Conservation (phyloP, 2,888 invertebrate species). For the Agapetus fuscipes region DNA sequence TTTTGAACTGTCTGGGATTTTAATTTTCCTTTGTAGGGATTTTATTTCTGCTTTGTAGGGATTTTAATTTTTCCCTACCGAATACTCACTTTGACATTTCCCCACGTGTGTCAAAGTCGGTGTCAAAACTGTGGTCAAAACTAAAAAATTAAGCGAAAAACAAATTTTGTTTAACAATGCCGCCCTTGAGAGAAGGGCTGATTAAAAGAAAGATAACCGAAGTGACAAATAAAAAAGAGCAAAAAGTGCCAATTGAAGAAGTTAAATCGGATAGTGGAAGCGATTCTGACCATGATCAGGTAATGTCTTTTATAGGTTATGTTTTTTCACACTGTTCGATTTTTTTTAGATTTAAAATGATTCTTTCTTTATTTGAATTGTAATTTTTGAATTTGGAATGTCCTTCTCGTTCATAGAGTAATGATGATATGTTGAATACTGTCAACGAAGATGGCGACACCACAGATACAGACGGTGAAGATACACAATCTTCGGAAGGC, state of each 20-base stretch:
- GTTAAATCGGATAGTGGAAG: too few relatives aligned
- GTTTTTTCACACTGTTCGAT: too few relatives aligned
- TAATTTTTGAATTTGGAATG: background rate
- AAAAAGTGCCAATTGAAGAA: background rate
- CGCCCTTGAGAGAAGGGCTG: conserved; percentile 19
- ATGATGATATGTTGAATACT: conserved; percentile 22
- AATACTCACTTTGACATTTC: conserved; percentile 19
- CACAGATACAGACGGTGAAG: conserved; percentile 38
- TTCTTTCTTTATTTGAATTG: background rate
- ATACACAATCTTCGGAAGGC: conserved; percentile 33
- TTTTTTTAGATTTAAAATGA: too few relatives aligned
- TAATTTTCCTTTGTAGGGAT: too few relatives aligned
- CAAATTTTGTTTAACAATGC: conserved; percentile 19
- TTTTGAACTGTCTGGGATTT: too few relatives aligned
- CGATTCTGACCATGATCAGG: too few relatives aligned
- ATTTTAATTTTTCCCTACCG: too few relatives aligned
- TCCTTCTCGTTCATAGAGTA: conserved; percentile 19
- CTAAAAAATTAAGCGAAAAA: background rate
- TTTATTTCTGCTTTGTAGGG: too few relatives aligned
- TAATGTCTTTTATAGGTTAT: conserved; percentile 4
- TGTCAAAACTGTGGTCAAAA: conserved; percentile 1
- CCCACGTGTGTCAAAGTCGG: conserved; percentile 15
- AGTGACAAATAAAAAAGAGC: conserved; percentile 1
- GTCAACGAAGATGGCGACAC: conserved; percentile 33
- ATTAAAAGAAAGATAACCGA: conserved; percentile 15